phyloP scores from a whole-genome alignment of 2,888 invertebrate genomes.

The Drosophila yooni region DNA sequence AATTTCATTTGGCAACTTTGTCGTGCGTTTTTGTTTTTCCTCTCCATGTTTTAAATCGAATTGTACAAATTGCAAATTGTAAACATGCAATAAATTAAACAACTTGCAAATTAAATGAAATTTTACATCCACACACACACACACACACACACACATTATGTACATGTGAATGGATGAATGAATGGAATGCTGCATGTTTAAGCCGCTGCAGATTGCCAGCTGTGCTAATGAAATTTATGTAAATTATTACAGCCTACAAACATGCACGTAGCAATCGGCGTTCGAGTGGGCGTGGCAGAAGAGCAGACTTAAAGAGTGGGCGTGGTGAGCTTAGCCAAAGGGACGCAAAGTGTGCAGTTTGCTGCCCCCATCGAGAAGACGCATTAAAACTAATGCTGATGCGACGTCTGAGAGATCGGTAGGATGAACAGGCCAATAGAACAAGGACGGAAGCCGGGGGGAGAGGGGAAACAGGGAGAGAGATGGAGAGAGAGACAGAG shows the following conservation, averaged over 20 bases:
- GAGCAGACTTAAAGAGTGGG: not conserved
- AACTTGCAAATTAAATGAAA: conserved; percentile 77
- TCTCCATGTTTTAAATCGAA: conserved; percentile 69
- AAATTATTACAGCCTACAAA: conserved; percentile 67
- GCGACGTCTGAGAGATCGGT: conserved; percentile 59
- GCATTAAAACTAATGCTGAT: conserved; percentile 80
- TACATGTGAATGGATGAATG: conserved; percentile 11
- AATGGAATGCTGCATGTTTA: conserved; percentile 37
- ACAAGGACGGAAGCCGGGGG: not conserved
- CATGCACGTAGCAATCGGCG: conserved; percentile 36
- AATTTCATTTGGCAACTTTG: conserved; percentile 75
- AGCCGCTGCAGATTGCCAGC: conserved; percentile 56
- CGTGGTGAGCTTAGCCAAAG: not conserved
- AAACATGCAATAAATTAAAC: conserved; percentile 80
- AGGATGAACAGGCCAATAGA: conserved; percentile 9
- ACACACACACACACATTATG: conserved; percentile 11
- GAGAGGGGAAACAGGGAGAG: not conserved
- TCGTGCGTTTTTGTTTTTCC: conserved; percentile 49
- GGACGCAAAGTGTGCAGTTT: conserved; percentile 59
- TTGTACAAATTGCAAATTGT: conserved; percentile 81
- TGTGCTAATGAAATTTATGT: conserved; percentile 78
- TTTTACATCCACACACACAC: conserved; percentile 59
- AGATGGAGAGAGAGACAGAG: not conserved
- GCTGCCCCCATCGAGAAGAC: conserved; percentile 66
- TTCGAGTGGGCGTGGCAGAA: conserved; percentile 17